Conservation (phyloP, 2,888 invertebrate species). For the Mystacides longicornis region DNA sequence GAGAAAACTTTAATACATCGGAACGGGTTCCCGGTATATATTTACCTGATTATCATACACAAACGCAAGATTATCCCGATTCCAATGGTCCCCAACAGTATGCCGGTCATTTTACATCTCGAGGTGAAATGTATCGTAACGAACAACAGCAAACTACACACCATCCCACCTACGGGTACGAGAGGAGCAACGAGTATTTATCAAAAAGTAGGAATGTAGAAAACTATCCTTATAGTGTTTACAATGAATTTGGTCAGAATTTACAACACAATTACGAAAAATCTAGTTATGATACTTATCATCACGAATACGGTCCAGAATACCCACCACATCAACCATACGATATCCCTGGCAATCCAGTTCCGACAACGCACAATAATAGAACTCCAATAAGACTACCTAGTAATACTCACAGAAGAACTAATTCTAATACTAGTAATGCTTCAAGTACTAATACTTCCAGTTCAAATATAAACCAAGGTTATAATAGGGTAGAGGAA, state of each 20-base stretch:
- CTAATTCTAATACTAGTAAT: conserved; percentile 65
- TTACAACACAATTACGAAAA: conserved; percentile 24
- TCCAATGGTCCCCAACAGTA: conserved; percentile 25
- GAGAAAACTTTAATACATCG: conserved; percentile 43
- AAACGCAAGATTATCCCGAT: conserved; percentile 38
- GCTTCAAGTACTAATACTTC: conserved; percentile 47
- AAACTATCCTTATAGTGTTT: conserved; percentile 19
- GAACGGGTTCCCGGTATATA: conserved; percentile 40
- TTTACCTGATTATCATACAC: conserved; percentile 35
- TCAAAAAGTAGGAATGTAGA: conserved; percentile 22
- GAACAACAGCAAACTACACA: conserved; percentile 25
- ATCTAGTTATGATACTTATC: conserved; percentile 28
- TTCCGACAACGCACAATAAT: conserved; percentile 17
- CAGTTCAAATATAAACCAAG: conserved; percentile 32
- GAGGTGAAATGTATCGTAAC: conserved; percentile 20
- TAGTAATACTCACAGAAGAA: conserved; percentile 60
- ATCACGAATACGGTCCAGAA: conserved; percentile 18
- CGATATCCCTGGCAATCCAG: conserved; percentile 16
- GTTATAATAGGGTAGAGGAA: conserved; percentile 19
- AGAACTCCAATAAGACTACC: conserved; percentile 29
- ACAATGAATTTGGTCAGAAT: conserved; percentile 24
- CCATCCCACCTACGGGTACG: conserved; percentile 15
- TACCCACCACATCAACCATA: conserved; percentile 28
- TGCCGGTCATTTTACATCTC: conserved; percentile 21
- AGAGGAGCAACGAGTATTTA: conserved; percentile 19